phyloP scores from a whole-genome alignment of 2,113 vertebrate genomes.

The Zosterops hypoxanthus region DNA sequence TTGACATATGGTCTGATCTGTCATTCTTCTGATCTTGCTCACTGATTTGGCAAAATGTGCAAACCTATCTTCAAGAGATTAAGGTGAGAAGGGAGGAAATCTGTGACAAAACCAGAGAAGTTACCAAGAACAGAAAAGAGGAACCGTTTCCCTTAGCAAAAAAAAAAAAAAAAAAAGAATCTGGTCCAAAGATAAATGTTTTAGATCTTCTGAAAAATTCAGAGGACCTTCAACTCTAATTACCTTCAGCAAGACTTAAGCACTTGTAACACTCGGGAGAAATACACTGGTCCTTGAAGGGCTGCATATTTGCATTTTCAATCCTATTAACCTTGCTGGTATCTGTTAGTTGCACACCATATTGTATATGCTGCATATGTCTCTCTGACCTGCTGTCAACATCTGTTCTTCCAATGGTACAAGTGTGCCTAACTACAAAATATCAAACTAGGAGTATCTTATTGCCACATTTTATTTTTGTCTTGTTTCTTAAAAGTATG shows the following conservation, averaged over 20 bases:
- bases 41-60: not conserved
- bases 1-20: not conserved
- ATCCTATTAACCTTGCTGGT: not conserved
- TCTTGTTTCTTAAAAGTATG: not conserved
- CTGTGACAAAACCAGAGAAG: not conserved
- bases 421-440: not conserved
- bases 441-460: not conserved
- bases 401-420: not conserved
- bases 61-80: not conserved
- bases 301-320: not conserved
- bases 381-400: not conserved
- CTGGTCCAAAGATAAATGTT: not conserved
- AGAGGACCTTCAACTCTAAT: conserved; percentile 1
- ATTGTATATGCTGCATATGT: not conserved
- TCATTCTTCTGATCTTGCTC: not conserved
- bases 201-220: conserved; percentile 35
- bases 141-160: not conserved
- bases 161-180: conserved; percentile 19
- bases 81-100: not conserved
- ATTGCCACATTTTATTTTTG: not conserved
- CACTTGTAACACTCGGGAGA: not conserved
- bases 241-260: not conserved
- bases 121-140: not conserved
- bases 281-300: not conserved
- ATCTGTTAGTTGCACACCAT: not conserved